Conservation (phyloP, 1,140 invertebrate species). For the Drosophila nannoptera region DNA sequence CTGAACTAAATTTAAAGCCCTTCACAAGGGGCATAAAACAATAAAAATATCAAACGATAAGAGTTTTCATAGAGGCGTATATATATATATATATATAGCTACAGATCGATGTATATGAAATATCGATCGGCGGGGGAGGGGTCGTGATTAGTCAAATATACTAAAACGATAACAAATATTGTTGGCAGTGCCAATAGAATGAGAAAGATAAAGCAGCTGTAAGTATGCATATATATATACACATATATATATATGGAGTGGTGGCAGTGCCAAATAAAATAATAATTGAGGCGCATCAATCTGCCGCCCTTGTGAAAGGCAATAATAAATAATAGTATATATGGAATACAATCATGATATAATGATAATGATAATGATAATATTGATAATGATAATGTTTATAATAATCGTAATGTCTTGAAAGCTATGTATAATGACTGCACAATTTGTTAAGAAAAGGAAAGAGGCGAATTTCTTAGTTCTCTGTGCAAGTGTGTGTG, state of each 20-base stretch:
- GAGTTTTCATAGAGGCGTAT: background rate
- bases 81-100: too few species aligned
- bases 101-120: constrained; percentile 6
- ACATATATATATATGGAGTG: constrained; percentile 11
- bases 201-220: constrained; percentile 22
- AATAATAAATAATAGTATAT: constrained; percentile 35
- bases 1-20: constrained; percentile 26
- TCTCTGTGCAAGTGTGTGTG: constrained; percentile 17
- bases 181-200: constrained; percentile 44
- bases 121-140: background rate
- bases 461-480: constrained; percentile 13
- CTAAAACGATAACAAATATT: constrained; percentile 24
- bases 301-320: constrained; percentile 41
- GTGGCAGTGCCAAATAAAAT: constrained; percentile 41
- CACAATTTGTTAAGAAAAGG: constrained; percentile 24
- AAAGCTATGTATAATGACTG: constrained; percentile 50
- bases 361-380: constrained; percentile 27
- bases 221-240: constrained; percentile 11
- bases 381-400: constrained; percentile 13
- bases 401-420: constrained; percentile 38
- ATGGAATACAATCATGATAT: constrained; percentile 11
- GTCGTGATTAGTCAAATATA: background rate
- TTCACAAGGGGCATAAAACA: constrained; percentile 39
- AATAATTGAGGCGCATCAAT: constrained; percentile 24
- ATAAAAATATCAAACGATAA: constrained; percentile 13